Percentiles rank a stretch among this genome's conserved stretches.
Evolutionary conservation across 1,140 invertebrate genomes (phyloP).

Genomic region (Papilio polyxenes): DNA sequence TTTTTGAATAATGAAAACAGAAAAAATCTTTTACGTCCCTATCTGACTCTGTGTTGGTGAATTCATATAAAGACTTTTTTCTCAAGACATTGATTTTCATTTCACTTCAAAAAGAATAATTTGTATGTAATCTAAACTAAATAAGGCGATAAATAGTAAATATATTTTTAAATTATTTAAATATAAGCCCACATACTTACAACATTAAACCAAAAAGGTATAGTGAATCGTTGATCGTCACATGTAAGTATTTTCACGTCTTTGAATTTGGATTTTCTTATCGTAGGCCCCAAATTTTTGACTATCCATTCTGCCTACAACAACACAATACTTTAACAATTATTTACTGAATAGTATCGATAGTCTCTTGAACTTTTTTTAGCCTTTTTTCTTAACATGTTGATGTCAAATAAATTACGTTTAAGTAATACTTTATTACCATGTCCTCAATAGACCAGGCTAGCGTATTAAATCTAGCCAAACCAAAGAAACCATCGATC

Average conservation of each 20-base stretch:
- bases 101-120: too few relatives aligned
- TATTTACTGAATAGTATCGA: background rate
- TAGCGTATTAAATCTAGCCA: conserved; percentile 87
- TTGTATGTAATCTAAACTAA: too few relatives aligned
- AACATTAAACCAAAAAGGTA: conserved; percentile 58
- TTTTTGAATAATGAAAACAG: too few relatives aligned
- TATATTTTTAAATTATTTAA: background rate
- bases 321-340: background rate
- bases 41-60: too few relatives aligned
- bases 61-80: too few relatives aligned
- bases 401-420: too few relatives aligned
- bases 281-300: conserved; percentile 83
- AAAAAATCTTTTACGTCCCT: too few relatives aligned
- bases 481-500: conserved; percentile 80
- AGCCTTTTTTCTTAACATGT: too few relatives aligned
- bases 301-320: conserved; percentile 84
- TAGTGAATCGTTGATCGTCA: conserved; percentile 82
- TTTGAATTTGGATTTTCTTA: conserved; percentile 79
- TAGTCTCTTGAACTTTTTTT: too few relatives aligned
- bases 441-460: conserved; percentile 84
- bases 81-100: too few relatives aligned
- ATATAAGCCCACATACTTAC: conserved; percentile 43
- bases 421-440: conserved; percentile 45
- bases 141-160: background rate
- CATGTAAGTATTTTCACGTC: conserved; percentile 83